phyloP scores from a whole-genome alignment of 2,797 vertebrate genomes.

The Alcedo atthis region DNA sequence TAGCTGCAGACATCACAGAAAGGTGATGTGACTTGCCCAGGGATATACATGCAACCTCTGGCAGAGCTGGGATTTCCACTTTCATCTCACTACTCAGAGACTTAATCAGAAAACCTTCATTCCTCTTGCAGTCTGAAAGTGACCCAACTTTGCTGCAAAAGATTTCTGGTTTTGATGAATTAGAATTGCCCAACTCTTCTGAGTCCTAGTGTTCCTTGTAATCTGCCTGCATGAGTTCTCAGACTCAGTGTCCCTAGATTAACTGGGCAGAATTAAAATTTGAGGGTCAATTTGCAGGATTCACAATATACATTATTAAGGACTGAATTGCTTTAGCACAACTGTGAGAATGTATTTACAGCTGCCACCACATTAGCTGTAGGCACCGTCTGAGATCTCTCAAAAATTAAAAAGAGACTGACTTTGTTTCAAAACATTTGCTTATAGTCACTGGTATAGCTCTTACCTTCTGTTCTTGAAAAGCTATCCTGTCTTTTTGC shows the following conservation, averaged over 20 bases:
- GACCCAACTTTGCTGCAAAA: not conserved
- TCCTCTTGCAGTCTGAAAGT: not conserved
- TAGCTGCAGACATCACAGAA: constrained; percentile 20
- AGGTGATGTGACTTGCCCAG: constrained; percentile 37
- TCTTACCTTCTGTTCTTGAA: not conserved
- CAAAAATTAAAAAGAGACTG: not conserved
- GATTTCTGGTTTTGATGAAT: not conserved
- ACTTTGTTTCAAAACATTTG: not conserved
- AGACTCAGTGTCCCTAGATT: not conserved
- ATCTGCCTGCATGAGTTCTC: not conserved
- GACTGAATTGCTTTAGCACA: not conserved
- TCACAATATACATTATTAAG: not conserved
- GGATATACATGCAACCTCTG: constrained; percentile 3
- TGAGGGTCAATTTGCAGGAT: not conserved
- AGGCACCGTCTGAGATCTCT: not conserved
- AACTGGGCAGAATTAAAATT: not conserved
- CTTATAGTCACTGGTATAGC: not conserved
- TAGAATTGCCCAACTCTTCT: not conserved
- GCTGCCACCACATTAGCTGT: not conserved
- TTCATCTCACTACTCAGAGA: not conserved
- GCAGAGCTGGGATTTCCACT: not conserved
- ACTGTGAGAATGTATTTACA: not conserved
- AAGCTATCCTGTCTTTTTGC: not conserved
- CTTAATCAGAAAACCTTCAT: constrained; percentile 10
- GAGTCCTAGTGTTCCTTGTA: not conserved